Evolutionary conservation across 1,140 invertebrate species (phyloP).

Genomic region (Ruditapes philippinarum): DNA sequence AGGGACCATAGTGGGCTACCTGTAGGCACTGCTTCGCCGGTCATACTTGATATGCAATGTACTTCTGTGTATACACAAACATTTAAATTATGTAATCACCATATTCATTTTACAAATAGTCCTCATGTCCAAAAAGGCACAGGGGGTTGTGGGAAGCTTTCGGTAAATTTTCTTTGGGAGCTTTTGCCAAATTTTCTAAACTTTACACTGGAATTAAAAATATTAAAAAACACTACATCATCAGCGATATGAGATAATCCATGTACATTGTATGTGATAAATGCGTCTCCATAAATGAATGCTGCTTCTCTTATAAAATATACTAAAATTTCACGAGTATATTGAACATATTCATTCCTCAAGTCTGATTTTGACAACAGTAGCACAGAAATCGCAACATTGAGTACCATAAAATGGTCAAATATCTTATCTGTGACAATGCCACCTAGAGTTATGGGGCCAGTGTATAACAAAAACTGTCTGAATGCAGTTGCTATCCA

Average conservation of each 20-base stretch:
- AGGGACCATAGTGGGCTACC: too few species aligned
- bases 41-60: too few species aligned
- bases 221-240: conserved; percentile 85
- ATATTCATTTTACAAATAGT: too few species aligned
- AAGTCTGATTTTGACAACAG: conserved; percentile 54
- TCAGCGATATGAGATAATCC: conserved; percentile 84
- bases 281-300: conserved; percentile 76
- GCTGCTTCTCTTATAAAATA: conserved; percentile 79
- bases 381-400: conserved; percentile 83
- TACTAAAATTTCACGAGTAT: conserved; percentile 78
- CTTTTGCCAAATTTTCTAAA: too few species aligned
- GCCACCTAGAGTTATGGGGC: conserved; percentile 85
- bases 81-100: too few species aligned
- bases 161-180: too few species aligned
- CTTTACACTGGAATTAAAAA: too few species aligned
- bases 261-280: conserved; percentile 85
- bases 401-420: conserved; percentile 85
- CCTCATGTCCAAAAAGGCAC: too few species aligned
- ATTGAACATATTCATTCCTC: conserved; percentile 60
- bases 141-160: too few species aligned
- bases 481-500: conserved; percentile 87
- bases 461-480: conserved; percentile 87
- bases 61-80: too few species aligned
- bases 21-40: too few species aligned
- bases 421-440: conserved; percentile 81